These are phyloP conservation scores for Patagioenas fasciata DNA, from an alignment of 2,113 vertebrate genomes.

Conservation along the genomic window DNA sequence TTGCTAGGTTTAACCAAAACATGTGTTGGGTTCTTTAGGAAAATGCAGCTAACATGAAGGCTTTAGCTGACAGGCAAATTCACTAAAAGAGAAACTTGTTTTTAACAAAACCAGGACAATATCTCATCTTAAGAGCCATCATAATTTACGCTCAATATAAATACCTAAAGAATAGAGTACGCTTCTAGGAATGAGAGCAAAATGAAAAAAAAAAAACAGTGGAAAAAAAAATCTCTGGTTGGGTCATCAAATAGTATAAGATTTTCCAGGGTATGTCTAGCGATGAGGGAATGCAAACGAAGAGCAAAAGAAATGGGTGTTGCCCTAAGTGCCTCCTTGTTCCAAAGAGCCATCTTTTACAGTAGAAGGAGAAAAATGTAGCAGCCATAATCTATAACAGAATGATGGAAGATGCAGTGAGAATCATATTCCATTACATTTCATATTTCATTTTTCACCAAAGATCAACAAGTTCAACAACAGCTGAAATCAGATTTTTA, in stretches of 20 bases:
- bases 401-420: not conserved
- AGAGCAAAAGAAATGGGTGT: not conserved
- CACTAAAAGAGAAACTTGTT: no score
- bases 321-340: not conserved
- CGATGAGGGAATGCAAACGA: slow-evolving; percentile 20
- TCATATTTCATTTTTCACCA: slow-evolving; percentile 37
- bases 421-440: not conserved
- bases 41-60: no score
- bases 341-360: slow-evolving; percentile 14
- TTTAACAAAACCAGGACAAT: no score
- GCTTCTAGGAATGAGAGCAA: not conserved
- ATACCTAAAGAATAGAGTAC: not conserved
- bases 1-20: no score
- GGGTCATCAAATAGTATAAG: not conserved
- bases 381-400: not conserved
- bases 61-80: no score
- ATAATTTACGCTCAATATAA: not conserved
- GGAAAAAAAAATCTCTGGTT: not conserved
- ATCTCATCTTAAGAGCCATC: not conserved
- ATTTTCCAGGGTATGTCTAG: slow-evolving; percentile 2
- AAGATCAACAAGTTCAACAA: slow-evolving; percentile 21
- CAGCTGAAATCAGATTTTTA: not conserved
- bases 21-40: no score
- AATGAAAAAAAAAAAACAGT: not conserved
- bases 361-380: not conserved